Evolutionary conservation across 2,113 vertebrate species (phyloP).

Genomic region (Microtus pennsylvanicus): DNA sequence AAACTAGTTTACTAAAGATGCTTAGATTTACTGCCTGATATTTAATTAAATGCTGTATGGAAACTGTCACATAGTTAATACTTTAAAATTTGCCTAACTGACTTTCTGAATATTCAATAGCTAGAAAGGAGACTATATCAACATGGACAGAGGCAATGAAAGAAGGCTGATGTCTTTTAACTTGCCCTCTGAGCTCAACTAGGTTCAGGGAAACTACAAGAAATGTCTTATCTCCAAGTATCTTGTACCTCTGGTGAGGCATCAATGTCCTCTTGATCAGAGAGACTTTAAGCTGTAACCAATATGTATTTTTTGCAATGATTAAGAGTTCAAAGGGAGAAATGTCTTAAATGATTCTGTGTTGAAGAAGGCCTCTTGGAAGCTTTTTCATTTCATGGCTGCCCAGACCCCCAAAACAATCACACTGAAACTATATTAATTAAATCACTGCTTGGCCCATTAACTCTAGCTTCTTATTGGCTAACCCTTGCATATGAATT

Average conservation of each 20-base stretch:
- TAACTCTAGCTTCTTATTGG: too few species aligned
- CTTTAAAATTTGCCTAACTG: neutral
- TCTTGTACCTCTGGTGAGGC: neutral
- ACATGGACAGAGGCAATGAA: neutral
- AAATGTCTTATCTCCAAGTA: neutral
- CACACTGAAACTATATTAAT: too few species aligned
- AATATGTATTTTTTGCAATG: neutral
- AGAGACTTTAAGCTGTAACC: neutral
- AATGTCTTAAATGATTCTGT: neutral
- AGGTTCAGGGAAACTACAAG: neutral
- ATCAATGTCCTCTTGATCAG: neutral
- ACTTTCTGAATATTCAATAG: neutral
- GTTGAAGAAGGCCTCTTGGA: too few species aligned
- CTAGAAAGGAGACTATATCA: neutral
- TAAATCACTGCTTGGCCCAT: too few species aligned
- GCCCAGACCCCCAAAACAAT: too few species aligned
- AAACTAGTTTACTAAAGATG: neutral
- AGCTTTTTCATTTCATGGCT: too few species aligned
- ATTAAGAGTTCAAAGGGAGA: neutral
- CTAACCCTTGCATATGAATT: too few species aligned
- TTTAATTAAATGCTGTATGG: neutral
- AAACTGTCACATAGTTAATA: neutral
- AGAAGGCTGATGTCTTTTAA: too few species aligned
- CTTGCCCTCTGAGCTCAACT: neutral
- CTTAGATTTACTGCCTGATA: neutral